Evolutionary conservation across 1,140 invertebrate species (phyloP), one percentile per base, ranked within the genome.

Genomic region (Druon quercuslanigerum): DNA sequence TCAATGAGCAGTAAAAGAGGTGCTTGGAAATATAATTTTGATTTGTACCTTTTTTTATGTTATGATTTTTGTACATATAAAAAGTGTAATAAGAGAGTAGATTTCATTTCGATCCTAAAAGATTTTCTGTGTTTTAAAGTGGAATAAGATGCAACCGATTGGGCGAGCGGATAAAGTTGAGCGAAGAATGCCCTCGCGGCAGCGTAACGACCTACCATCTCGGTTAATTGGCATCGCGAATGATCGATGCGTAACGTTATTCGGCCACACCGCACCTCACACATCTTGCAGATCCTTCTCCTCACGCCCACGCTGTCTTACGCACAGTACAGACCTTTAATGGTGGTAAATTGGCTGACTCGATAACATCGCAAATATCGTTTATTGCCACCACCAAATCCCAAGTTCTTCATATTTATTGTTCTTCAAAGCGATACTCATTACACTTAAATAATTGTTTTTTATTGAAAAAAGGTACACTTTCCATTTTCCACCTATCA

Each of bases 241-340:
- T 83, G 83, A 86, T 86, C 82, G 82, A 86, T 86, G 84, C 72
- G 80, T 79, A 78, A 84, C 81, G 78, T 82, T 84, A 83, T 82
- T 86, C 84, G 80, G 80, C 72, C 54, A 75, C 76, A 56, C 77
- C 73, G 54, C 78, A 66, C 79, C 81, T 80, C 83, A 76, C 79
- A 76, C 75, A 80, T 74, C 51, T 78, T 25, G 71, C 51, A 19
- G 66, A 79, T 76, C 79, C 78, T 81, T 82, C n/a, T 51, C 51
- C 57, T 56, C 40, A 66, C 73, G 60, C 56, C 73, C 60, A 71
- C 72, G 51, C 73, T 17, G 13, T 40, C 20, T 66, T 66, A 66
- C 25, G 33, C n/a, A 40, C 60, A 40, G 25, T 16, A 66, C 60
- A 40, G 25, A 66, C 14, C 60, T 66, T 66, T 66, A 66, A 66